Percentiles rank a stretch among this genome's conserved stretches.
phyloP scores from a whole-genome alignment of 2,113 vertebrate species.

The Xenus cinereus region DNA sequence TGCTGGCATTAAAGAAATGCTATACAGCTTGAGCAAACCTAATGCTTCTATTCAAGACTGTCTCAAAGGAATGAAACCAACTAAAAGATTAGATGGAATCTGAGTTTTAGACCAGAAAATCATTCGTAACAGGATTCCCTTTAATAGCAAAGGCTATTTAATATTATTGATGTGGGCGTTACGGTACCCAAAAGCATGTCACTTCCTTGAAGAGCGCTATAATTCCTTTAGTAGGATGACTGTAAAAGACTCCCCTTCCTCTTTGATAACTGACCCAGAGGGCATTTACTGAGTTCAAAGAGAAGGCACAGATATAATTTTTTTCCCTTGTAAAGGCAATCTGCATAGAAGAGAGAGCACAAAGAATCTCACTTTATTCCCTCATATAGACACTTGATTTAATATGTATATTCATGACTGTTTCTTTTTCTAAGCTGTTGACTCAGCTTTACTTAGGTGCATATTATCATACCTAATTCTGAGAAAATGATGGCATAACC shows the following conservation, averaged over 20 bases:
- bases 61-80: slow-evolving; percentile 49
- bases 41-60: slow-evolving; percentile 53
- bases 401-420: background rate
- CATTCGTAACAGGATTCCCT: slow-evolving; percentile 57
- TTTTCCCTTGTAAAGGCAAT: background rate
- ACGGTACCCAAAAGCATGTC: slow-evolving; percentile 35
- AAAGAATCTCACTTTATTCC: background rate
- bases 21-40: slow-evolving; percentile 51
- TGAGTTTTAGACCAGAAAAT: slow-evolving; percentile 70
- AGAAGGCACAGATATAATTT: slow-evolving; percentile 9
- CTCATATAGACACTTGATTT: background rate
- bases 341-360: background rate
- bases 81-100: slow-evolving; percentile 70
- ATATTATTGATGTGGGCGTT: slow-evolving; percentile 69
- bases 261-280: slow-evolving; percentile 34
- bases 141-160: slow-evolving; percentile 63
- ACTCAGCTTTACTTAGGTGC: background rate
- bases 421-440: background rate
- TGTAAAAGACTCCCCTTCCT: slow-evolving; percentile 5
- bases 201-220: slow-evolving; percentile 6
- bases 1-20: slow-evolving; percentile 57
- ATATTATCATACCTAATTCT: background rate
- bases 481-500: background rate
- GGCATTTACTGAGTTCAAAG: slow-evolving; percentile 58
- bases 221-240: slow-evolving; percentile 47